Evolutionary conservation across 1,140 invertebrate genomes (phyloP), one percentile per base, ranked within the genome.

Genomic region (Drosophila biarmipes): DNA sequence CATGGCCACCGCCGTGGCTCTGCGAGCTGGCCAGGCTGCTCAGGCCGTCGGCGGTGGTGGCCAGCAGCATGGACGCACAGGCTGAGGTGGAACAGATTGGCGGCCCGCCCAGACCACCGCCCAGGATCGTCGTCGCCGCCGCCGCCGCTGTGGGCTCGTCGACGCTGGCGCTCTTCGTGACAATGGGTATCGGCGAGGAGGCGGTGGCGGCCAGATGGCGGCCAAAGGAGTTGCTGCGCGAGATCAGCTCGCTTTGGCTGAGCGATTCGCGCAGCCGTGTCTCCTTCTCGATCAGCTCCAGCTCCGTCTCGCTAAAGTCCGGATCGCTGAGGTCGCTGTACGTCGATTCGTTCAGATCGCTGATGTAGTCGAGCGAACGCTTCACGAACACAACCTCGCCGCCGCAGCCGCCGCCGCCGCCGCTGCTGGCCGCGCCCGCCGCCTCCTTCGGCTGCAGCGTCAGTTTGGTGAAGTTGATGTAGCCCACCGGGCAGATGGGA

Each of bases 401-500:
- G 53, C 59, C 63, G n/a, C n/a, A n/a, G 53, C 59, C 63, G 3
- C 19, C 15, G 2, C 31, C 29, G 4, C 45, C 29, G 6, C 31
- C 40, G 3, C 61, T 15, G 24, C 38, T 31, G 12, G 27, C 21
- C 3, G 29, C 42, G 21, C 63, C 64, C 24, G 17, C 51, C 8
- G 63, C 53, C 72, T 94, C 92, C 85, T 93, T 93, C 58, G 95
- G 92, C 92, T 96, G 95, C 67, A 97, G 92, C 75, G 95, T 95
- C 40, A 98, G 92, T 92, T 96, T 96, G 69, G 95, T 95, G 63
- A 99, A 95, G 92, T 96, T 98, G 29, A 99, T 93, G 92, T 98
- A 99, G 51, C 97, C 97, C 53, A 98, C 98, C 42, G 97, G 97
- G 40, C 97, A 97, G 91, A 99, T 96, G 1, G 97, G 95, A 94